Evolutionary conservation across 2,888 invertebrate species (phyloP).

Genomic region (Ormyrus rosae): DNA sequence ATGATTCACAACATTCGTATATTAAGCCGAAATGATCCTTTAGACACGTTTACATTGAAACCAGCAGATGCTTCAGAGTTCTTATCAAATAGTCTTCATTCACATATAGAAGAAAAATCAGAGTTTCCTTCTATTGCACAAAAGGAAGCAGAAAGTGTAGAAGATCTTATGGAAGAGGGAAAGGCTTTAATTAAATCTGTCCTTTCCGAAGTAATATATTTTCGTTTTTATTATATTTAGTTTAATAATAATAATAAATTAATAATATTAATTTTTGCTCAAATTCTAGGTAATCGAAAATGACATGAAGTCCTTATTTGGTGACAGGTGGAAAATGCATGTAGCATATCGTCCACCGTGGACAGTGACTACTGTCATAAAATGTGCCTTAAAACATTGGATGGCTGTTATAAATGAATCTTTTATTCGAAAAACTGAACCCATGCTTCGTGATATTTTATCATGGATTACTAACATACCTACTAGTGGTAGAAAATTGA

Average conservation of each 20-base stretch:
- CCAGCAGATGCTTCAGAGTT: conserved; percentile 59
- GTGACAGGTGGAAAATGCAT: conserved; percentile 68
- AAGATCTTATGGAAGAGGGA: conserved; percentile 65
- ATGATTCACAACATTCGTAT: conserved; percentile 68
- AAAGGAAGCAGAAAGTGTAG: conserved; percentile 62
- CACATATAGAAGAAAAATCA: conserved; percentile 44
- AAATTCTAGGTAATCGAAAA: conserved; percentile 66
- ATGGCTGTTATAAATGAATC: conserved; percentile 72
- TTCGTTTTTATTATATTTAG: not conserved
- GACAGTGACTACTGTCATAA: conserved; percentile 66
- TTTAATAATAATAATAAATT: not conserved
- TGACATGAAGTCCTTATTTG: conserved; percentile 70
- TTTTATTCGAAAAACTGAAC: conserved; percentile 62
- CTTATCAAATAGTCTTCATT: conserved; percentile 40
- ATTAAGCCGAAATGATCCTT: conserved; percentile 67
- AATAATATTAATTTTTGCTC: conserved; percentile 18
- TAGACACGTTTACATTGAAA: conserved; percentile 67
- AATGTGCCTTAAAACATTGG: conserved; percentile 73
- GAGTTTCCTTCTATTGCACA: conserved; percentile 52
- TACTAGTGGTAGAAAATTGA: conserved; percentile 62
- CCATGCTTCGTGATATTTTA: conserved; percentile 56
- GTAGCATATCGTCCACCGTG: conserved; percentile 72
- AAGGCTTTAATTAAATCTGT: conserved; percentile 65
- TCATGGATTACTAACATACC: conserved; percentile 60
- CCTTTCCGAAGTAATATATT: conserved; percentile 62